Base-by-base conservation (phyloP, 2,797 vertebrate species). In the Trachops cirrhosus region DNA sequence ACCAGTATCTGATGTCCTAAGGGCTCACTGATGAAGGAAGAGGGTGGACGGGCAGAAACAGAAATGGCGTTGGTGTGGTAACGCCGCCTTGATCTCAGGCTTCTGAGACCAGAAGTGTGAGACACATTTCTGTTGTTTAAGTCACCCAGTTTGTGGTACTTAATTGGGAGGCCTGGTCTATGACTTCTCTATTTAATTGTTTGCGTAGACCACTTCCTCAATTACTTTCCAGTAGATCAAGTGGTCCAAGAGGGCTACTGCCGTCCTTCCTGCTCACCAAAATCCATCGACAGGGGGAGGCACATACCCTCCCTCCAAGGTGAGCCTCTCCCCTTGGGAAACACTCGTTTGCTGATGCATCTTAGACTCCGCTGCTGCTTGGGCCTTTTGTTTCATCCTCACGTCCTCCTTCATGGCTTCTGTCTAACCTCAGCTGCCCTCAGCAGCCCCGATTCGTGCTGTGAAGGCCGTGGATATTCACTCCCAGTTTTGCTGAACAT, bases 241-340 rank as follows among this genome's bases (percentile, higher is more conserved):
- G 12, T 64, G 0, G 57, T 77, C 19, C 22, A 37, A 70, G 52
- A 71, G 41, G 32, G n/a, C 9, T 29, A 5, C 7, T 50, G 19
- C 32, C 50, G 29, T 18, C 44, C 19, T 18, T 9, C 37, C 86
- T 62, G 46, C 29, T 54, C 39, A 24, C 46, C 7, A 1, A 86
- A 68, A 18, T 34, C 41, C 44, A 21, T 9, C 15, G 37, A 12
- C 15, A 34, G 29, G 18, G 50, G 70, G 39, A 79, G 48, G 46
- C 6, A 32, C 6, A 2, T 2, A 7, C 19, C 16, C 3, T 21
- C 8, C 26, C 1, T 39, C 34, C 26, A 1, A 2, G 52, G 34
- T 14, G 57, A 59, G 15, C 1, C 8, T 24, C 37, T 78, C 62
- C 26, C 21, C 9, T 10, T 48, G 4, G 2, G 37, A 62, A 64